Conservation (phyloP, 1,140 invertebrate species). For the Kradibia gibbosae region DNA sequence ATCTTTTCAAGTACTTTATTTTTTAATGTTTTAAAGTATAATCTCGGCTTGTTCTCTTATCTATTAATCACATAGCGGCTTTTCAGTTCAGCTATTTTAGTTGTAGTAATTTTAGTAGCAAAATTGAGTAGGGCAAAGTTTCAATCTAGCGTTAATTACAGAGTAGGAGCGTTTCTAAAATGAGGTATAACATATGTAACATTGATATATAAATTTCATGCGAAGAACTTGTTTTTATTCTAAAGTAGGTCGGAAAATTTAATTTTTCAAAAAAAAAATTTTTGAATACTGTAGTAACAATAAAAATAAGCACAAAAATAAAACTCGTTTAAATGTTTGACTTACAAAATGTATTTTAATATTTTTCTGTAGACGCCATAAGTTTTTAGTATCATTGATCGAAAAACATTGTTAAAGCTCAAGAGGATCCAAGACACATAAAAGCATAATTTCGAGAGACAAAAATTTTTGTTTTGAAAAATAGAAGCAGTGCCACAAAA, state of each 20-base stretch:
- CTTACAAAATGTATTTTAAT: neutral
- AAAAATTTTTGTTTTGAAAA: neutral
- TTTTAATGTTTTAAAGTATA: neutral
- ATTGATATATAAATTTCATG: neutral
- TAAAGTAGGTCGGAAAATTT: neutral
- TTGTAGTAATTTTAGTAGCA: no score
- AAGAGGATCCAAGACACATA: neutral
- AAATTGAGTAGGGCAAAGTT: neutral
- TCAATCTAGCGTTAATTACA: neutral
- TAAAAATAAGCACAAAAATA: neutral
- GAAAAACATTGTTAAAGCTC: neutral
- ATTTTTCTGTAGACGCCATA: neutral
- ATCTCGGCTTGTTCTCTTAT: neutral
- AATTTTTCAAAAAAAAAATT: neutral
- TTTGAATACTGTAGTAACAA: neutral
- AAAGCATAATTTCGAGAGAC: no score
- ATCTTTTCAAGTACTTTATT: neutral
- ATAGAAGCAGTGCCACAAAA: neutral
- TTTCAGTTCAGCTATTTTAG: neutral
- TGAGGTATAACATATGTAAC: neutral
- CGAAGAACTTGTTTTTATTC: neutral
- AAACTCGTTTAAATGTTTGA: neutral
- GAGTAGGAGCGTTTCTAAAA: neutral
- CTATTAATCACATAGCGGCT: conserved; percentile 1
- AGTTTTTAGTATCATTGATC: neutral